phyloP scores from a whole-genome alignment of 2,113 vertebrate genomes.

The Pan paniscus region DNA sequence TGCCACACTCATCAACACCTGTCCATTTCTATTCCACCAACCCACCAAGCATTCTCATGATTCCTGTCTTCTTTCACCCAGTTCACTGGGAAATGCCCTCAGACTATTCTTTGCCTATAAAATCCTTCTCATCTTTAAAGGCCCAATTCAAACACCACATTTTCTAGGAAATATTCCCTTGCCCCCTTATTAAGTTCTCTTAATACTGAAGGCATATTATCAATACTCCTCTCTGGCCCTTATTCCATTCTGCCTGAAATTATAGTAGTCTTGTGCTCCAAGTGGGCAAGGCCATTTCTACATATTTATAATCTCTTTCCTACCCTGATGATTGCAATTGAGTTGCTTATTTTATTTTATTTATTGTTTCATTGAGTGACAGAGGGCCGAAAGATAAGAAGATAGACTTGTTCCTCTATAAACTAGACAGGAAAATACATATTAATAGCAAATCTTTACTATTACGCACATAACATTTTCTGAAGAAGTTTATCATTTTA shows the following conservation, averaged over 20 bases:
- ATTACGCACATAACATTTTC: background rate
- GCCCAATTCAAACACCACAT: background rate
- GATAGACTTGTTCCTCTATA: background rate
- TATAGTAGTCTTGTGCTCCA: background rate
- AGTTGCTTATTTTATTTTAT: constrained; percentile 24
- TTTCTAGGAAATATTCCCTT: background rate
- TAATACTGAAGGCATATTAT: constrained; percentile 15
- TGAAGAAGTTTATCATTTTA: background rate
- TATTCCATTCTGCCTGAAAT: background rate
- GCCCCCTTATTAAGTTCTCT: background rate
- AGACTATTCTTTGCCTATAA: background rate
- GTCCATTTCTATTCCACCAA: background rate
- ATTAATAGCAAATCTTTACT: background rate
- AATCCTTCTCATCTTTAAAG: background rate
- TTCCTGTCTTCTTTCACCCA: background rate
- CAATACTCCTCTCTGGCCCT: background rate
- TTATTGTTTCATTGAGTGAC: background rate
- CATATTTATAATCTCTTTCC: constrained; percentile 14
- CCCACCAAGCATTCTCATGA: background rate
- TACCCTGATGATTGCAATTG: background rate
- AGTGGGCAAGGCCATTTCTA: background rate
- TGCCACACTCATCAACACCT: background rate
- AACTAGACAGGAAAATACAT: background rate
- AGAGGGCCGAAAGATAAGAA: background rate
- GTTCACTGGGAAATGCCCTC: background rate